These are phyloP conservation scores for Cylloceria caligata DNA, from an alignment of 2,888 invertebrate species.

Conservation along the genomic window DNA sequence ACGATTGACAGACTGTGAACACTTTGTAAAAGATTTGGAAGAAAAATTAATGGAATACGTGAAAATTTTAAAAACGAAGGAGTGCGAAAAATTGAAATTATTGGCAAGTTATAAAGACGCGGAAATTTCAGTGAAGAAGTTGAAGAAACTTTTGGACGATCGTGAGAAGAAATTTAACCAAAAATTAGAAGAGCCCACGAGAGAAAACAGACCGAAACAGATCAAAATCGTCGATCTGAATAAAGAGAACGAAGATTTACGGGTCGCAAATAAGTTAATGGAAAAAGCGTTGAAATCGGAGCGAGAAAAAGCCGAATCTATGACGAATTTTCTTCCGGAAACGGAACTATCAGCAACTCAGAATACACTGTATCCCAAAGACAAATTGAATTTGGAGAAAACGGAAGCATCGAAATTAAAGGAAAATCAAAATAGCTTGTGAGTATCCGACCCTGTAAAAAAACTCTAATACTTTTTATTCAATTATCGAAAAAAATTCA, in stretches of 20 bases:
- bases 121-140: conserved; percentile 70
- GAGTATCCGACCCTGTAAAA: conserved; percentile 61
- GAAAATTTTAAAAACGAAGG: conserved; percentile 30
- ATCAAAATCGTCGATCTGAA: conserved; percentile 73
- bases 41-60: conserved; percentile 63
- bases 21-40: conserved; percentile 70
- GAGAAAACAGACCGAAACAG: conserved; percentile 72
- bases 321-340: conserved; percentile 72
- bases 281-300: conserved; percentile 85
- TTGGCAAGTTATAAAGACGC: conserved; percentile 63
- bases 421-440: conserved; percentile 76
- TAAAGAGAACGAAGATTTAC: conserved; percentile 73
- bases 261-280: conserved; percentile 84
- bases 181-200: conserved; percentile 52
- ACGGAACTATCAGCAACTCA: conserved; percentile 77
- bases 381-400: conserved; percentile 76
- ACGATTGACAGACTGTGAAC: conserved; percentile 68
- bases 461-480: not conserved
- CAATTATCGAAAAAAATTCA: no score
- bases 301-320: conserved; percentile 74
- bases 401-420: conserved; percentile 74
- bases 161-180: conserved; percentile 48
- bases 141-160: conserved; percentile 59
- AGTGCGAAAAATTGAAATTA: conserved; percentile 15
- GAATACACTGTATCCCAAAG: conserved; percentile 73